Percentiles rank a stretch among this genome's conserved stretches.
phyloP scores from a whole-genome alignment of 2,888 invertebrate species.

The Miltochrista miniata region DNA sequence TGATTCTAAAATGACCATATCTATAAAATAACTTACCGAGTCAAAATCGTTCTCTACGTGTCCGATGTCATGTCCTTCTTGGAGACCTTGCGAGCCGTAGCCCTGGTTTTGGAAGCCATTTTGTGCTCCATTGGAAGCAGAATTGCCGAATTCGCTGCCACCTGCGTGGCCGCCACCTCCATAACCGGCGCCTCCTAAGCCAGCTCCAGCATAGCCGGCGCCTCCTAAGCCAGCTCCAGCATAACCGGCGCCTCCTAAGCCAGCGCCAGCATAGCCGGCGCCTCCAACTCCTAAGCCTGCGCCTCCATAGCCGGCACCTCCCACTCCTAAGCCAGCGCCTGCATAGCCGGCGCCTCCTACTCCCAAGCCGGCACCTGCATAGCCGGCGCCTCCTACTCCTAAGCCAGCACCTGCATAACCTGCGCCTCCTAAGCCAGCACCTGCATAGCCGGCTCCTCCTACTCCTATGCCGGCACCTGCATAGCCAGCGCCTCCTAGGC shows the following conservation, averaged over 20 bases:
- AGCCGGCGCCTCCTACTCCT: no score
- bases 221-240: neutral
- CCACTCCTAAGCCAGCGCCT: no score
- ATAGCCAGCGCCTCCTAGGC: no score
- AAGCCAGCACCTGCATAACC: no score
- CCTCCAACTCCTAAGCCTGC: no score
- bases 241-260: neutral
- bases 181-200: neutral
- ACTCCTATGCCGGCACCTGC: neutral
- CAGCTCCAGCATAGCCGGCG: no score
- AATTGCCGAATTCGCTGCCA: constrained; percentile 13
- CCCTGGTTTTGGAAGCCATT: constrained; percentile 9
- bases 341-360: no score
- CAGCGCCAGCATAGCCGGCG: neutral
- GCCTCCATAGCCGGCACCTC: no score
- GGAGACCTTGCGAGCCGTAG: constrained; percentile 5
- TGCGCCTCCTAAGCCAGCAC: no score
- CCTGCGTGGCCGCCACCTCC: constrained; percentile 3
- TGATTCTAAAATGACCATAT: neutral
- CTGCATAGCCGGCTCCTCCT: neutral
- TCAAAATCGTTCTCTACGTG: constrained; percentile 19
- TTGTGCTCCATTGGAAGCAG: constrained; percentile 8
- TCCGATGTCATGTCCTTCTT: constrained; percentile 4
- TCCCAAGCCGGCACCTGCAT: neutral
- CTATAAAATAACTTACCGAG: constrained; percentile 11